Percentiles rank a stretch among this genome's conserved stretches.
Evolutionary conservation across 1,140 invertebrate genomes (phyloP).

Genomic region (Zaprionus ghesquierei): DNA sequence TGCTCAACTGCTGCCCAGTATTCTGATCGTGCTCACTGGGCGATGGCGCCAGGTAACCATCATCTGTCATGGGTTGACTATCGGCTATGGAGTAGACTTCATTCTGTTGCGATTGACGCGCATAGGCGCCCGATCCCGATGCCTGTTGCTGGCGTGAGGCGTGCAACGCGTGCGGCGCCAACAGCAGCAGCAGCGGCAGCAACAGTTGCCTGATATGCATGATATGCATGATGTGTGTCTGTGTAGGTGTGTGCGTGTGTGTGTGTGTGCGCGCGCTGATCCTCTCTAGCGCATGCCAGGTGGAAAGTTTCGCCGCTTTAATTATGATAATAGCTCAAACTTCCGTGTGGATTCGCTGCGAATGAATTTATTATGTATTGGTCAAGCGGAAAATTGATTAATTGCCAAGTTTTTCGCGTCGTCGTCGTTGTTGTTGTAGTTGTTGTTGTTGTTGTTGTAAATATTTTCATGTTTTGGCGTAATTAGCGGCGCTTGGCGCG

Average conservation of each 20-base stretch:
- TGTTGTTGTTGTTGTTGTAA: constrained; percentile 54
- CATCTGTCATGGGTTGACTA: constrained; percentile 76
- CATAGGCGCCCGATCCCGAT: no score
- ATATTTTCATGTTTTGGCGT: constrained; percentile 78
- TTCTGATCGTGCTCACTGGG: constrained; percentile 25
- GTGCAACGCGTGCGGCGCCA: no score
- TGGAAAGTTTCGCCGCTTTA: neutral
- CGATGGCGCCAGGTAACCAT: constrained; percentile 48
- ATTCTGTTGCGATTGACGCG: constrained; percentile 48
- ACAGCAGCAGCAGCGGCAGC: constrained; percentile 1
- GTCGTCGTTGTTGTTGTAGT: constrained; percentile 19
- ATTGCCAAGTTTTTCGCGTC: constrained; percentile 55
- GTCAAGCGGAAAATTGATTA: constrained; percentile 80
- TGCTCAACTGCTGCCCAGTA: constrained; percentile 70
- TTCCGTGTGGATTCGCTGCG: constrained; percentile 22
- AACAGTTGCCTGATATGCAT: neutral
- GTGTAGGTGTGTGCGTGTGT: neutral
- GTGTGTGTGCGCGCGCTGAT: neutral
- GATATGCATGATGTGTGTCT: constrained; percentile 4
- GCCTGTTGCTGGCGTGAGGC: no score
- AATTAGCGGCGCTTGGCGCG: constrained; percentile 66
- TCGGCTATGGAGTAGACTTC: constrained; percentile 74
- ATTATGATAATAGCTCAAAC: constrained; percentile 44
- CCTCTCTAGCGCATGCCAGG: constrained; percentile 24
- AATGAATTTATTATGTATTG: constrained; percentile 65